These are phyloP conservation scores for Catostylus mosaicus DNA, from an alignment of 30 jellyfish, hydroid and myxozoan genomes.

Conservation along the genomic window DNA sequence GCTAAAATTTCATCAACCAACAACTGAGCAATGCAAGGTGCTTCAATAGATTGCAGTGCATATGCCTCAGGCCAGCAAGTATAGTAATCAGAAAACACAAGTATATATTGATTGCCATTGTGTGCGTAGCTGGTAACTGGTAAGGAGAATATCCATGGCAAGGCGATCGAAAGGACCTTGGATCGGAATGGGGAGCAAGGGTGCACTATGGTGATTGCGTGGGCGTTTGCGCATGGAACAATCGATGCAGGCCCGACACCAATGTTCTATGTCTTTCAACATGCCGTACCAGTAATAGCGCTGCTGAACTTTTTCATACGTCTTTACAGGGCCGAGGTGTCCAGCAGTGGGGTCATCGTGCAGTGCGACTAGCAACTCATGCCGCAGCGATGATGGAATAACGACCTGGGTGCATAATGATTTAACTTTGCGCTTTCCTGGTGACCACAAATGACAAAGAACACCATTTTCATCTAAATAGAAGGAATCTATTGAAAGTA, in stretches of 20 bases:
- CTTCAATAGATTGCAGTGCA: constrained; percentile 28
- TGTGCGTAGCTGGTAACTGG: constrained; percentile 45
- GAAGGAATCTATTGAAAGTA: constrained; percentile 11
- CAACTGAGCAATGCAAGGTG: constrained; percentile 43
- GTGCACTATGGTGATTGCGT: constrained; percentile 28
- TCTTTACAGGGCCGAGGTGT: constrained; percentile 24
- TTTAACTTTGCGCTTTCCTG: constrained; percentile 25
- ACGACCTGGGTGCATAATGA: constrained; percentile 31
- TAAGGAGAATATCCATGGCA: constrained; percentile 46
- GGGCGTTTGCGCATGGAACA: constrained; percentile 60
- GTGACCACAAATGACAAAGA: constrained; percentile 55
- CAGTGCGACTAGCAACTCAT: constrained; percentile 28
- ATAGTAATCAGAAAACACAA: too few species aligned
- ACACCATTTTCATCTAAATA: constrained; percentile 29
- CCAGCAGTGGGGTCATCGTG: constrained; percentile 71
- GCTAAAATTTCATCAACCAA: too few species aligned
- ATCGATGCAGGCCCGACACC: constrained; percentile 68
- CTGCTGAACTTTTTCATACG: constrained; percentile 40
- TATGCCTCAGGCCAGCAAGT: constrained; percentile 55
- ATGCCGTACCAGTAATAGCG: constrained; percentile 59
- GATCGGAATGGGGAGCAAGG: too few species aligned
- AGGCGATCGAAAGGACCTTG: too few species aligned
- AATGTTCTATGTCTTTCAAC: too few species aligned
- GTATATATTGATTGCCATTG: too few species aligned
- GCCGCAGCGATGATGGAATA: constrained; percentile 39